phyloP scores from a whole-genome alignment of 2,797 vertebrate genomes.

The Leptodactylus fallax region DNA sequence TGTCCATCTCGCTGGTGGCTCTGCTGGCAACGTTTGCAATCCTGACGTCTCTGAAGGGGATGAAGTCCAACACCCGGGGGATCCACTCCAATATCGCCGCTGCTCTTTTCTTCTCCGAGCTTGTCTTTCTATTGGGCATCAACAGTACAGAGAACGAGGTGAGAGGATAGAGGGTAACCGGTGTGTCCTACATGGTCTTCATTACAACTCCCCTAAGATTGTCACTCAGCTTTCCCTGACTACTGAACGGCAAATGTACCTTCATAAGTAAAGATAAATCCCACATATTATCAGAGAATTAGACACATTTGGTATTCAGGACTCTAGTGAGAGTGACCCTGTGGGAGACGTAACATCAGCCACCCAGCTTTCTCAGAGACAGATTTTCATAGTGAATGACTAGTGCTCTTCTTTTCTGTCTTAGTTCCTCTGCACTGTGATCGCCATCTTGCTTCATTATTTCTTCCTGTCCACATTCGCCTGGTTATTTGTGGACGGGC shows the following conservation, averaged over 20 bases:
- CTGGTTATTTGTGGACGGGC: constrained; percentile 96
- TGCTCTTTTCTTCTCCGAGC: constrained; percentile 90
- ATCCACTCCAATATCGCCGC: constrained; percentile 93
- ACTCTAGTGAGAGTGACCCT: too few relatives aligned
- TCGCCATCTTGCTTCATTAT: constrained; percentile 97
- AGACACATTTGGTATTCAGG: too few relatives aligned
- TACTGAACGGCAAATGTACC: too few relatives aligned
- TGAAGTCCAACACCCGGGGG: constrained; percentile 94
- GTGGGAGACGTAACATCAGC: neutral
- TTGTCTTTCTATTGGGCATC: constrained; percentile 92
- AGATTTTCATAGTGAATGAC: neutral
- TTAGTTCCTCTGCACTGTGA: constrained; percentile 95
- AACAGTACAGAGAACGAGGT: constrained; percentile 97
- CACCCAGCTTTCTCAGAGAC: neutral
- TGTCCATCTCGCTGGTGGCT: constrained; percentile 88
- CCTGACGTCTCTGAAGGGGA: constrained; percentile 90
- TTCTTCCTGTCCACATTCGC: constrained; percentile 97
- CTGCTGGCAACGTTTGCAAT: constrained; percentile 88
- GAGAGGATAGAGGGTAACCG: constrained; percentile 46
- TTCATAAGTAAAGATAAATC: too few relatives aligned
- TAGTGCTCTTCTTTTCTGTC: constrained; percentile 51
- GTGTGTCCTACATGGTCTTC: too few relatives aligned
- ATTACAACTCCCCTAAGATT: too few relatives aligned
- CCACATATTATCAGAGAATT: too few relatives aligned
- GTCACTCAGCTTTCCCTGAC: too few relatives aligned